Evolutionary conservation across 2,113 vertebrate species (phyloP).

Genomic region (Myrmecobius fasciatus): DNA sequence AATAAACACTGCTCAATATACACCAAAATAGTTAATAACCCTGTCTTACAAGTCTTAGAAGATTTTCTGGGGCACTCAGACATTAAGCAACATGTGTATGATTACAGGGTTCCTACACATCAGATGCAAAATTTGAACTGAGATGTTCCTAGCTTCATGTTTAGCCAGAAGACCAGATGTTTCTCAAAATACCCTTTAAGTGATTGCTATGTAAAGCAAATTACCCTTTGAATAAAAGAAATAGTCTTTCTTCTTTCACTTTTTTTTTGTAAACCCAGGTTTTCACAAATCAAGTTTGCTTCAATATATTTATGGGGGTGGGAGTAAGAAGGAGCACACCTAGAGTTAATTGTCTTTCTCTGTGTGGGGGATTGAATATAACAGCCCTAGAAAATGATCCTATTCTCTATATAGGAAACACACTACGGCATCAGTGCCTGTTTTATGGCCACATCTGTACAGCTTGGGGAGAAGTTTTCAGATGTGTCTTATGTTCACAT

Average conservation of each 20-base stretch:
- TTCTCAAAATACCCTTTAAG: conserved; percentile 8
- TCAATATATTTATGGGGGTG: neutral
- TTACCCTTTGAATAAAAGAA: conserved; percentile 23
- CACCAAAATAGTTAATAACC: neutral
- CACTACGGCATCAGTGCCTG: conserved; percentile 68
- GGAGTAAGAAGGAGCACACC: neutral
- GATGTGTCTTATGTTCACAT: conserved; percentile 82
- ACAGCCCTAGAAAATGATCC: conserved; percentile 61
- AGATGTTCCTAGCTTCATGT: neutral
- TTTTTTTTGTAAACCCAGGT: conserved; percentile 14
- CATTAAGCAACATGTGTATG: neutral
- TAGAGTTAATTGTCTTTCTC: conserved; percentile 73
- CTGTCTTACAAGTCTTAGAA: neutral
- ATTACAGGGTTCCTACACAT: neutral
- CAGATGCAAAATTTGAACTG: neutral
- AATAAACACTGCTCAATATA: neutral
- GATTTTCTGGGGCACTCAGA: neutral
- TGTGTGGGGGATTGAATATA: conserved; percentile 67
- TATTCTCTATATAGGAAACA: conserved; percentile 78
- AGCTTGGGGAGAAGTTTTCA: conserved; percentile 82
- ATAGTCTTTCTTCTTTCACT: conserved; percentile 22
- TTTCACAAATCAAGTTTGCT: conserved; percentile 59
- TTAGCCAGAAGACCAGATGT: neutral
- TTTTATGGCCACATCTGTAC: conserved; percentile 84
- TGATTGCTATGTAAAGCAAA: conserved; percentile 58